Evolutionary conservation across 2,888 invertebrate genomes (phyloP).

Genomic region (Limnephilus auricula): DNA sequence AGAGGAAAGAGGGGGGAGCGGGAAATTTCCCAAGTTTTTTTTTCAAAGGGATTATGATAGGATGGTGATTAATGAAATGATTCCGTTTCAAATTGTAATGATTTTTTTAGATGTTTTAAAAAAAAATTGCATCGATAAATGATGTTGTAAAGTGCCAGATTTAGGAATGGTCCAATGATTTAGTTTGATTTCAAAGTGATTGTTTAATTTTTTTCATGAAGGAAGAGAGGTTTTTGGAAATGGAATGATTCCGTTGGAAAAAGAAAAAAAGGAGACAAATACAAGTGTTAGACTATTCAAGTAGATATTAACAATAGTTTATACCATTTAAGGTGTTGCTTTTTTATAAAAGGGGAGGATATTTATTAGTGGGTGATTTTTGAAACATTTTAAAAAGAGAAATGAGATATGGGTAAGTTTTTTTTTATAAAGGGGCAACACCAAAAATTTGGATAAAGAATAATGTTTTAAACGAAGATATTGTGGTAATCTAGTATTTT

Average conservation of each 20-base stretch:
- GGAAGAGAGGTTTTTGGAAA: slow-evolving; percentile 39
- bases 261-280: slow-evolving; percentile 32
- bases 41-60: not conserved
- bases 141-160: slow-evolving; percentile 19
- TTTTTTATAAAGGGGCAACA: slow-evolving; percentile 35
- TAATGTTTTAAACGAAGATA: slow-evolving; percentile 13
- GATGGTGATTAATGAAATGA: not conserved
- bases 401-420: not conserved
- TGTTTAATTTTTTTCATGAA: not conserved
- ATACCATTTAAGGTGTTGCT: slow-evolving; percentile 32
- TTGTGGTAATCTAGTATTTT: slow-evolving; percentile 52
- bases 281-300: slow-evolving; percentile 41
- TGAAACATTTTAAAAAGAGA: not conserved
- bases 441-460: slow-evolving; percentile 33
- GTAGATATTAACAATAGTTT: not conserved
- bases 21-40: not conserved
- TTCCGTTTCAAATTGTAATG: not conserved
- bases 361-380: not conserved
- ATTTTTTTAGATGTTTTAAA: not conserved
- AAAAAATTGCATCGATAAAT: not conserved
- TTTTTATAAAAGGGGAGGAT: not conserved
- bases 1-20: not conserved
- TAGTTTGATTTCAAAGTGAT: not conserved
- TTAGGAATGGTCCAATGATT: slow-evolving; percentile 2
- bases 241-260: slow-evolving; percentile 35